A percentile compares a stretch with the other conserved stretches of the same genome.
Conservation (phyloP, 2,113 vertebrate species). For the Patagioenas fasciata region DNA sequence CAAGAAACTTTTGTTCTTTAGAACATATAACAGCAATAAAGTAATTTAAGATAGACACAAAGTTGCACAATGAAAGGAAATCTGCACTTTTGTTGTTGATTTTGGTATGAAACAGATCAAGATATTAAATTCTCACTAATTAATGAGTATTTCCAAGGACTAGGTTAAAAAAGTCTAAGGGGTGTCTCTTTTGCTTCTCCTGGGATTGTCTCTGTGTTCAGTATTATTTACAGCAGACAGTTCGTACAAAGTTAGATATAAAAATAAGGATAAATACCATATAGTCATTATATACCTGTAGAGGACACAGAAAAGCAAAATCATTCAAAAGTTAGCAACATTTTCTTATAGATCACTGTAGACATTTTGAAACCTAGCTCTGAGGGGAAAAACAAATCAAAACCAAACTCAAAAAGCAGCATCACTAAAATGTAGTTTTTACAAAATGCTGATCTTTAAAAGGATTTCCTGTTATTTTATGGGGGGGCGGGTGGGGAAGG, state of each 20-base stretch:
- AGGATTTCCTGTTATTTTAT: neutral
- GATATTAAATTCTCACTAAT: neutral
- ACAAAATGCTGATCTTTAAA: neutral
- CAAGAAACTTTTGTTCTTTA: neutral
- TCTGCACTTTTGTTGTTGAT: neutral
- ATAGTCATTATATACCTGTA: neutral
- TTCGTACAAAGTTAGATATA: neutral
- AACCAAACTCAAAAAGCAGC: neutral
- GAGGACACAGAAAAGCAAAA: neutral
- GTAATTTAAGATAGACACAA: neutral
- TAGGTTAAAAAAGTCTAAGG: neutral
- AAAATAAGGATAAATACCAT: neutral
- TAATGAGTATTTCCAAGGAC: neutral
- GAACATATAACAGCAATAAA: neutral
- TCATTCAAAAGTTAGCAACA: accelerated
- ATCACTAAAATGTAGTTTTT: neutral
- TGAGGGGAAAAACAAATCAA: neutral
- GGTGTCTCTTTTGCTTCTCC: neutral
- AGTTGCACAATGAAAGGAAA: neutral
- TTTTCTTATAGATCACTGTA: neutral
- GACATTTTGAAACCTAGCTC: neutral
- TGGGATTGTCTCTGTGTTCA: neutral
- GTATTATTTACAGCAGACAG: neutral
- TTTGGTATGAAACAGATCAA: neutral
- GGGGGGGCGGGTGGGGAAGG: too few species aligned